Percentiles rank a stretch among this genome's conserved stretches.
Evolutionary conservation across 53 echinoderm and acorn worm species (phyloP).

Genomic region (Henricia sp.): DNA sequence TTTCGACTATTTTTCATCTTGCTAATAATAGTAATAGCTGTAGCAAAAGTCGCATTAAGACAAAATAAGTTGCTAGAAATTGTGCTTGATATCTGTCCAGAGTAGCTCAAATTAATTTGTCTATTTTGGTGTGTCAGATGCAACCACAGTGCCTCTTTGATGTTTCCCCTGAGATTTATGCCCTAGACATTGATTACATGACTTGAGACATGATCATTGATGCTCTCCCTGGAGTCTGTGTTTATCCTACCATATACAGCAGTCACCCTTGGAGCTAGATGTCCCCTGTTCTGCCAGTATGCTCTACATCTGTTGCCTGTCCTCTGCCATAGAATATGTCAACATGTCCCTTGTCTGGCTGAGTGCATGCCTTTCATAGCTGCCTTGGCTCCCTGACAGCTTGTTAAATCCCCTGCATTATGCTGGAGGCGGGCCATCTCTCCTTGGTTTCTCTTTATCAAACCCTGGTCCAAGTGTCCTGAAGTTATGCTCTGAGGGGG

Average conservation of each 20-base stretch:
- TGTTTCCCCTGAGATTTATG: constrained; percentile 4
- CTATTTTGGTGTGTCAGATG: not conserved
- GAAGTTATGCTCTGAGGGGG: constrained; percentile 38
- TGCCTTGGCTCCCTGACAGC: constrained; percentile 17
- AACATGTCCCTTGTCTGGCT: constrained; percentile 22
- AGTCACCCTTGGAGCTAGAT: constrained; percentile 28
- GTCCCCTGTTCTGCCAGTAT: not conserved
- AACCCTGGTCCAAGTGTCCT: constrained; percentile 6
- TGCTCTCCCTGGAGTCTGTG: constrained; percentile 22
- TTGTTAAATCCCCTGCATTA: not conserved
- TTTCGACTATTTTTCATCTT: not conserved
- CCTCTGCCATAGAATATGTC: constrained; percentile 49
- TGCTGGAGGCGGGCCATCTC: not conserved
- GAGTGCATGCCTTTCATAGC: constrained; percentile 47
- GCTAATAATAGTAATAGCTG: not conserved
- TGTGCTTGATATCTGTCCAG: not conserved
- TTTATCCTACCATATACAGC: constrained; percentile 67
- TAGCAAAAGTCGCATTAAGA: not conserved
- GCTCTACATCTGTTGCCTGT: constrained; percentile 44
- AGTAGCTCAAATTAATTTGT: not conserved
- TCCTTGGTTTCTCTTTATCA: constrained; percentile 13
- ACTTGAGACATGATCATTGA: constrained; percentile 33
- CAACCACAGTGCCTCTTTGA: constrained; percentile 26
- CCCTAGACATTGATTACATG: constrained; percentile 35
- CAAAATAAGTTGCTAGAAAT: constrained; percentile 18